Percentiles rank a stretch among this genome's conserved stretches.
These are phyloP conservation scores for Xestoiulus laeticollis DNA, from an alignment of 2,888 invertebrate genomes.

Conservation along the genomic window DNA sequence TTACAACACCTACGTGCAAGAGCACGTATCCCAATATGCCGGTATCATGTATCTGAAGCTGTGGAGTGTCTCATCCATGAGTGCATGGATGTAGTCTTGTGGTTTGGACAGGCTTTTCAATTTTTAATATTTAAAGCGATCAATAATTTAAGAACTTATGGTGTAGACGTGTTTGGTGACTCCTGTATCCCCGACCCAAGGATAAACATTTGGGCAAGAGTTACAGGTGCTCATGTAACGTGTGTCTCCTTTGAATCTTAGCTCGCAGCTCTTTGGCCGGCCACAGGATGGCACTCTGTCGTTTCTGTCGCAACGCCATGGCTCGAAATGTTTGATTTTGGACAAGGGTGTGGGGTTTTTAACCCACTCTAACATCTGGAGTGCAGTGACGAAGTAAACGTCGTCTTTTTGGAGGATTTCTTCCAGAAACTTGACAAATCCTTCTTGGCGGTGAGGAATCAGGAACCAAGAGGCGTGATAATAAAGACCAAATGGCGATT, in stretches of 20 bases:
- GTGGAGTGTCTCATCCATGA: neutral
- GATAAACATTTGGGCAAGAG: conserved; percentile 91
- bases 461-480: conserved; percentile 97
- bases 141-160: conserved; percentile 46
- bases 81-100: neutral
- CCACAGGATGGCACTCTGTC: conserved; percentile 50
- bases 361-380: conserved; percentile 95
- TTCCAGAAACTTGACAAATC: conserved; percentile 91
- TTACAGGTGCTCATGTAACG: conserved; percentile 96
- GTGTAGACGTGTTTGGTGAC: conserved; percentile 51
- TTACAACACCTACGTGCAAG: neutral
- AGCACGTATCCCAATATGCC: neutral
- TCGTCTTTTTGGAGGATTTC: conserved; percentile 88
- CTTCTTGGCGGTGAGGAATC: conserved; percentile 92
- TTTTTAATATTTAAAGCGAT: neutral
- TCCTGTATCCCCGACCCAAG: conserved; percentile 81
- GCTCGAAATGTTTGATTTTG: conserved; percentile 77
- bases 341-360: conserved; percentile 89
- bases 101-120: neutral
- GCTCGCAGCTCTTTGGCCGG: conserved; percentile 55
- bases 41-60: neutral
- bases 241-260: conserved; percentile 65
- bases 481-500: conserved; percentile 90
- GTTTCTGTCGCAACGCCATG: conserved; percentile 58
- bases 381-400: conserved; percentile 90